Base-by-base conservation (phyloP, 2,888 invertebrate species). In the Drosophila planitibia region DNA sequence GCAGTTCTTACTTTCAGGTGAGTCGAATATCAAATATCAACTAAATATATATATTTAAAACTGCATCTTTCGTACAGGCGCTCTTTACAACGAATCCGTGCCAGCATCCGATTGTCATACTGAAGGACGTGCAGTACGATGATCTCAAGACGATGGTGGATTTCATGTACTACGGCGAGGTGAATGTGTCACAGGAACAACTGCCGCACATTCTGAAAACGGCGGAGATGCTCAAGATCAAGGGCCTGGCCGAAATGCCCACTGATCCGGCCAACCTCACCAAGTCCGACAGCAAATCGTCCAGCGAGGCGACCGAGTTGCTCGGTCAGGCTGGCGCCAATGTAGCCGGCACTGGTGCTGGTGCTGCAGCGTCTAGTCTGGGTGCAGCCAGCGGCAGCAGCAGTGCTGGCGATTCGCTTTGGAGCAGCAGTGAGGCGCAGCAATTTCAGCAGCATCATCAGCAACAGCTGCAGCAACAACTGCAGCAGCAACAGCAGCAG, bases 1-100 rank as follows among this genome's bases (percentile, higher is more conserved):
- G 98, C 94, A 98, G 97, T 92, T 96, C 97, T n/a, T 98, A 98
- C 94, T 98, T 98, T 94, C 97, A 98, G 95, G 97, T 97, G 94
- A 93, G 91, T 78, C 22, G 3, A 4, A n/a, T 2, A 32, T 30
- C 14, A 12, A 39, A 39, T 4, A 9, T 3, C n/a, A 4, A n/a
- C 25, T 47, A 7, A 9, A 16, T 5, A 9, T 7, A 30, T 30
- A 39, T 0, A 51, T 10, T 14, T 9, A 30, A 30, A 39, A 32
- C 12, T 32, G 2, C 2, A 16, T 28, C 19, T 25, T 19, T 61
- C 64, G 94, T 94, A 35, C 94, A 97, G 96, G 95, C 96, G 10
- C 93, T 98, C 64, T 98, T 98, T 91, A 96, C 97, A 47, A 96
- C 97, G 78, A 97, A 97, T 94, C 97, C 97, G 14, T 97, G 97